Evolutionary conservation across 2,797 vertebrate genomes (phyloP).

Genomic region (Sciaenops ocellatus): DNA sequence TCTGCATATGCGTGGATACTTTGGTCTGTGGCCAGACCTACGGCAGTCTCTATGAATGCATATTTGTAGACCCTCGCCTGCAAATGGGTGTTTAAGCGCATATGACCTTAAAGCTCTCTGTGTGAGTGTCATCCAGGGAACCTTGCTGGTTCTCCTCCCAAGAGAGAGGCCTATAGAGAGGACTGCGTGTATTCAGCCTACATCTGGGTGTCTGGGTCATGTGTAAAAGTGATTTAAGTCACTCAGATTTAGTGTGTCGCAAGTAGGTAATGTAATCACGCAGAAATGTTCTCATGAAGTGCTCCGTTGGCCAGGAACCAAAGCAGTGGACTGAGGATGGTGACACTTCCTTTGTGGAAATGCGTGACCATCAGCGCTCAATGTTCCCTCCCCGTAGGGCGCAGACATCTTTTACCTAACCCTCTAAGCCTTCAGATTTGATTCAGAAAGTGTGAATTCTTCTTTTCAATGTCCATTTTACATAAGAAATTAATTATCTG

Average conservation of each 20-base stretch:
- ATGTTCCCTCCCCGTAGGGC: slow-evolving; percentile 10
- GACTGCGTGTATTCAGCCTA: slow-evolving; percentile 27
- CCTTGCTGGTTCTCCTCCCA: slow-evolving; percentile 8
- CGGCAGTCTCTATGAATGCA: slow-evolving; percentile 23
- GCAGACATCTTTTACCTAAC: slow-evolving; percentile 15
- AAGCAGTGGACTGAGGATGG: slow-evolving; percentile 35
- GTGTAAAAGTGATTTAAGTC: slow-evolving; percentile 65
- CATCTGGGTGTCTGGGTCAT: slow-evolving; percentile 53
- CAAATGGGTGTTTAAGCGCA: slow-evolving; percentile 27
- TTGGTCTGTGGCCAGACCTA: slow-evolving; percentile 14
- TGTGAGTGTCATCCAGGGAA: slow-evolving; percentile 11
- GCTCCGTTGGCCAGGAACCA: slow-evolving; percentile 63
- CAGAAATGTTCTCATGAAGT: slow-evolving; percentile 67
- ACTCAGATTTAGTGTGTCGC: slow-evolving; percentile 57
- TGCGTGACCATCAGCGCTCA: slow-evolving; percentile 6
- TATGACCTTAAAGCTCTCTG: slow-evolving; percentile 26
- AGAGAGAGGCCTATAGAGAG: slow-evolving; percentile 24
- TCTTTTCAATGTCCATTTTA: slow-evolving; percentile 31
- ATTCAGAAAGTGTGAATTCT: slow-evolving; percentile 25
- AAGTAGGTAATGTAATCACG: slow-evolving; percentile 62
- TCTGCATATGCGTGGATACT: slow-evolving; percentile 23
- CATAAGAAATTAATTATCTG: slow-evolving; percentile 43
- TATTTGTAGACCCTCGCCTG: slow-evolving; percentile 23
- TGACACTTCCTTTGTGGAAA: slow-evolving; percentile 43
- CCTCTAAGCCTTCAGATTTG: slow-evolving; percentile 35